A percentile compares a stretch with the other conserved stretches of the same genome.
These are phyloP conservation scores for Orthosia gracilis DNA, from an alignment of 2,888 invertebrate genomes.

Conservation along the genomic window DNA sequence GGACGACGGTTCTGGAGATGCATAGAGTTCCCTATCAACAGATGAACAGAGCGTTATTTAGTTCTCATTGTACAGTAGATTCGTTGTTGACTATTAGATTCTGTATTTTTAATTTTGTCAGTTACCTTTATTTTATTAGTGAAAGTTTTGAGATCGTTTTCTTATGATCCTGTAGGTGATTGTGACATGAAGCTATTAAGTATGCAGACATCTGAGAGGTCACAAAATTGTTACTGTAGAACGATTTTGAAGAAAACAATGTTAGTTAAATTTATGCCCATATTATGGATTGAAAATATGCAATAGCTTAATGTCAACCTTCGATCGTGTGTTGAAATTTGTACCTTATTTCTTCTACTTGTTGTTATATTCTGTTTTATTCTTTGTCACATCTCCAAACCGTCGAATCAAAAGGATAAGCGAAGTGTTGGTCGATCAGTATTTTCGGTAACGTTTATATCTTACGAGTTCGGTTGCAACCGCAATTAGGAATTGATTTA, in stretches of 20 bases:
- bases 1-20: constrained; percentile 68
- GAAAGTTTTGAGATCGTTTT: constrained; percentile 23
- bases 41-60: not conserved
- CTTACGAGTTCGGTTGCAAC: constrained; percentile 78
- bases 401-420: constrained; percentile 72
- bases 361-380: constrained; percentile 16
- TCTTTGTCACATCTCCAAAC: constrained; percentile 61
- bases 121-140: constrained; percentile 52
- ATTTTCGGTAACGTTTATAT: constrained; percentile 69
- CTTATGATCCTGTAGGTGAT: constrained; percentile 13
- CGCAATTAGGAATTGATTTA: constrained; percentile 79
- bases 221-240: constrained; percentile 39
- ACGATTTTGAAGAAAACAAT: constrained; percentile 5
- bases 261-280: constrained; percentile 12
- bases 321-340: not conserved
- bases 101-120: constrained; percentile 9
- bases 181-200: constrained; percentile 38
- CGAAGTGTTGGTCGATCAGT: constrained; percentile 71
- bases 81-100: constrained; percentile 19
- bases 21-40: constrained; percentile 38
- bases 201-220: constrained; percentile 21
- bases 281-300: constrained; percentile 11
- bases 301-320: constrained; percentile 35
- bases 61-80: constrained; percentile 9
- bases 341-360: not conserved